Conservation (phyloP, 1,140 invertebrate species). For the Cyclargus thomasi region DNA sequence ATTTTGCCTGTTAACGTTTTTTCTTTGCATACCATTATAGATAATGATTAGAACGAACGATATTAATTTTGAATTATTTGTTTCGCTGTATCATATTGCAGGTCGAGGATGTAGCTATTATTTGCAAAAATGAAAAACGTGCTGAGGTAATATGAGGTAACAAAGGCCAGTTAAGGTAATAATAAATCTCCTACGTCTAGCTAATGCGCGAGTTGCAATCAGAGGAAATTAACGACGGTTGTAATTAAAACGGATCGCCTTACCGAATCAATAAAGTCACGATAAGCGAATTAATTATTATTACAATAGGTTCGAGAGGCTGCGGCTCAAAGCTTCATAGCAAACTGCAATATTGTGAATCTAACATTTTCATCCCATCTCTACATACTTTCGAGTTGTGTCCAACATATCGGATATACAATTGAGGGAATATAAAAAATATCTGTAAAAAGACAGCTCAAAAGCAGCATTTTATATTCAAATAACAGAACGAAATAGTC, state of each 20-base stretch:
- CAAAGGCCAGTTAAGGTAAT: neutral
- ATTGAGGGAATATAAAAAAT: too few relatives aligned
- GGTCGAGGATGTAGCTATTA: too few relatives aligned
- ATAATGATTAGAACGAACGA: neutral
- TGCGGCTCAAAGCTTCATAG: too few relatives aligned
- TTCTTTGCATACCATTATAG: neutral
- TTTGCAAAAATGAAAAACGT: too few relatives aligned
- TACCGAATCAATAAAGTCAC: constrained; percentile 67
- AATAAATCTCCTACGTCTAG: neutral
- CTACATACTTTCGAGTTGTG: too few relatives aligned
- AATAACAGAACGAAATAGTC: too few relatives aligned
- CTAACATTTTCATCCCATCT: too few relatives aligned
- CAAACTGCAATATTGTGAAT: too few relatives aligned
- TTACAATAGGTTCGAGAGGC: constrained; percentile 21
- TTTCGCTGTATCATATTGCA: neutral
- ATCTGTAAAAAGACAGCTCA: too few relatives aligned
- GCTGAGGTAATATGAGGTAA: neutral
- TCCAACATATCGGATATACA: too few relatives aligned
- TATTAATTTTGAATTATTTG: neutral
- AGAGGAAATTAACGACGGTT: constrained; percentile 60
- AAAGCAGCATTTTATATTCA: too few relatives aligned
- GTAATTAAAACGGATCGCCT: constrained; percentile 72
- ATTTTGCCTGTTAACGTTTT: neutral
- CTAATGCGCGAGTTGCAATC: constrained; percentile 37
- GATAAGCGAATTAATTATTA: constrained; percentile 72